These are phyloP conservation scores for Drepana arcuata DNA, from an alignment of 1,140 invertebrate genomes.

Conservation along the genomic window DNA sequence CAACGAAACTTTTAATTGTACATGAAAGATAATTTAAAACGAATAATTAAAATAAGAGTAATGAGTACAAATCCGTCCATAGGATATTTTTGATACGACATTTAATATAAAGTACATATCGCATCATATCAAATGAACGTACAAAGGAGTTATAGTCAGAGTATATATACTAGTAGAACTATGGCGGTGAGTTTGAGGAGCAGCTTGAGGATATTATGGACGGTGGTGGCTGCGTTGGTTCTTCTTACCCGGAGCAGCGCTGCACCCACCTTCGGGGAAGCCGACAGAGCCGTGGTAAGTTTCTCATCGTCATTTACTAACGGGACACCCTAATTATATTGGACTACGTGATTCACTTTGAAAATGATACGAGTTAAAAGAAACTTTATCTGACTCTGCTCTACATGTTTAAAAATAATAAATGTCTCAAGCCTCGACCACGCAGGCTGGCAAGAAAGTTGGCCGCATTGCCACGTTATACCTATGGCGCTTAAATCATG, in stretches of 20 bases:
- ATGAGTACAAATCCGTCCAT: slow-evolving; percentile 31
- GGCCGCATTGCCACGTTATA: no score
- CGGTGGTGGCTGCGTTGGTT: slow-evolving; percentile 29
- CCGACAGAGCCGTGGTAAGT: slow-evolving; percentile 60
- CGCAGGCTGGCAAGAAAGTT: no score
- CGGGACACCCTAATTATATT: no score
- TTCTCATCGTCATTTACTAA: slow-evolving; percentile 2
- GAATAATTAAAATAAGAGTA: slow-evolving; percentile 21
- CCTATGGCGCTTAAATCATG: no score
- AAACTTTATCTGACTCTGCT: no score
- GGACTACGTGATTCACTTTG: no score
- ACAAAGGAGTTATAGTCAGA: slow-evolving; percentile 18
- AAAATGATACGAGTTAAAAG: no score
- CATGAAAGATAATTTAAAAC: no score
- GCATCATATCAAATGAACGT: slow-evolving; percentile 48
- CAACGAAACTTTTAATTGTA: no score
- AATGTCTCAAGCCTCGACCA: no score
- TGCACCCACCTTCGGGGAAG: slow-evolving; percentile 48
- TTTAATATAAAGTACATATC: slow-evolving; percentile 28
- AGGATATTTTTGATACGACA: slow-evolving; percentile 28
- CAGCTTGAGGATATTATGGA: slow-evolving; percentile 49
- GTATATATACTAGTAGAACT: slow-evolving; percentile 24
- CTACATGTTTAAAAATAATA: no score
- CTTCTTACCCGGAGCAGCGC: slow-evolving; percentile 47
- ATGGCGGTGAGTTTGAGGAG: slow-evolving; percentile 46